phyloP scores from a whole-genome alignment of 2,113 vertebrate species.

The Aramus guarauna region DNA sequence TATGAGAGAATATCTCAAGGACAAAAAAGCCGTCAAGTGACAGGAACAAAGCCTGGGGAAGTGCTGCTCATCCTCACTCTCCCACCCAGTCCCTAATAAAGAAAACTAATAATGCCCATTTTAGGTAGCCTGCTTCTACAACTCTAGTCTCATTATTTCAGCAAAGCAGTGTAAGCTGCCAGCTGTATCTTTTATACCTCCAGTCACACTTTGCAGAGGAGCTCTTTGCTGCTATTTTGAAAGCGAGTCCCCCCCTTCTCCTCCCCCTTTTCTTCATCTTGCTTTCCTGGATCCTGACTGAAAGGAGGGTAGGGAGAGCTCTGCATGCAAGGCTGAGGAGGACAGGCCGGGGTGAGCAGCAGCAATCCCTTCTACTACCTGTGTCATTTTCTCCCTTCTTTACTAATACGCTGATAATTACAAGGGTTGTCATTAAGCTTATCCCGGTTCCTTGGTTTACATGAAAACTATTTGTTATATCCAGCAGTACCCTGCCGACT shows the following conservation, averaged over 20 bases:
- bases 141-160: conserved; percentile 39
- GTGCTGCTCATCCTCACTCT: neutral
- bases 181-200: conserved; percentile 15
- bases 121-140: conserved; percentile 27
- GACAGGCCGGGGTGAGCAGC: neutral
- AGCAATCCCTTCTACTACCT: neutral
- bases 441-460: neutral
- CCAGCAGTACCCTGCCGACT: neutral
- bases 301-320: neutral
- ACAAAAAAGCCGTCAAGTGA: conserved; percentile 19
- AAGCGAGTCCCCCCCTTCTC: neutral
- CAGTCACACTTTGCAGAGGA: neutral
- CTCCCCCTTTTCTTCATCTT: neutral
- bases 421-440: neutral
- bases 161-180: conserved; percentile 1
- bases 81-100: neutral
- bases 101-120: conserved; percentile 29
- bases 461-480: neutral
- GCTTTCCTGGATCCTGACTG: neutral
- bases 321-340: neutral
- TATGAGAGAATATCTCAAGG: conserved; percentile 30
- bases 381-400: conserved; percentile 2
- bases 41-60: neutral
- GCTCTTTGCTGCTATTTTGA: conserved; percentile 16
- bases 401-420: conserved; percentile 4